Evolutionary conservation across 1,140 invertebrate genomes (phyloP).

Genomic region (Pseudomyrmex dendroicus): DNA sequence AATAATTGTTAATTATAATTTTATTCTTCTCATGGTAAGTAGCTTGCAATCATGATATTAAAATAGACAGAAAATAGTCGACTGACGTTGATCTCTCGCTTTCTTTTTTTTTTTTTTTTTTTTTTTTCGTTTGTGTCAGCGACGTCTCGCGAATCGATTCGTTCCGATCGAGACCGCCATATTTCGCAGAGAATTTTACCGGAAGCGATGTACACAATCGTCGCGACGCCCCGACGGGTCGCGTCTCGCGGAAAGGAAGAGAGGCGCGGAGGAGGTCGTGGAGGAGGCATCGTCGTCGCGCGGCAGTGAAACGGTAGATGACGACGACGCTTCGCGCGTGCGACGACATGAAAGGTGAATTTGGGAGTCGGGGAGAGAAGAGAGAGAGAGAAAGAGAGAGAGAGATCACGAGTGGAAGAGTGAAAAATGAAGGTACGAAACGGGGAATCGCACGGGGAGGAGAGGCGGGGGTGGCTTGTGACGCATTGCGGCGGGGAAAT

Average conservation of each 20-base stretch:
- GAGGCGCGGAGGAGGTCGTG: slow-evolving; percentile 1
- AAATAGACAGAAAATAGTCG: slow-evolving; percentile 55
- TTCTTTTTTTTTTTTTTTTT: not conserved
- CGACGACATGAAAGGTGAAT: slow-evolving; percentile 70
- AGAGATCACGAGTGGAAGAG: slow-evolving; percentile 31
- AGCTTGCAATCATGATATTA: slow-evolving; percentile 7
- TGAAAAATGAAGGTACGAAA: slow-evolving; percentile 72
- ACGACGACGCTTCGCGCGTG: not conserved
- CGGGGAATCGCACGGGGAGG: slow-evolving; percentile 52
- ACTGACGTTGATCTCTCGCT: slow-evolving; percentile 41
- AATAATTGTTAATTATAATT: slow-evolving; percentile 30
- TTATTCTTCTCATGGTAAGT: not conserved
- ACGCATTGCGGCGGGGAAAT: slow-evolving; percentile 79
- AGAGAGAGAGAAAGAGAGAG: slow-evolving; percentile 2
- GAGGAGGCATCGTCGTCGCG: not conserved
- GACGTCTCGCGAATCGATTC: slow-evolving; percentile 49
- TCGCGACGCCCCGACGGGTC: slow-evolving; percentile 38
- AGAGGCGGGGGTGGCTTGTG: slow-evolving; percentile 58
- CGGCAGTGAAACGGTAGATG: slow-evolving; percentile 40
- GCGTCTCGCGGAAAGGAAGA: not conserved
- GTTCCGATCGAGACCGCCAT: slow-evolving; percentile 33
- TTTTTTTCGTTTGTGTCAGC: slow-evolving; percentile 13
- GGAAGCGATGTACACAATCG: slow-evolving; percentile 60
- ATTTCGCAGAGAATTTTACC: slow-evolving; percentile 44
- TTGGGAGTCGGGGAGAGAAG: slow-evolving; percentile 47